phyloP scores from a whole-genome alignment of 2,888 invertebrate species.

The Schizaphis graminum region DNA sequence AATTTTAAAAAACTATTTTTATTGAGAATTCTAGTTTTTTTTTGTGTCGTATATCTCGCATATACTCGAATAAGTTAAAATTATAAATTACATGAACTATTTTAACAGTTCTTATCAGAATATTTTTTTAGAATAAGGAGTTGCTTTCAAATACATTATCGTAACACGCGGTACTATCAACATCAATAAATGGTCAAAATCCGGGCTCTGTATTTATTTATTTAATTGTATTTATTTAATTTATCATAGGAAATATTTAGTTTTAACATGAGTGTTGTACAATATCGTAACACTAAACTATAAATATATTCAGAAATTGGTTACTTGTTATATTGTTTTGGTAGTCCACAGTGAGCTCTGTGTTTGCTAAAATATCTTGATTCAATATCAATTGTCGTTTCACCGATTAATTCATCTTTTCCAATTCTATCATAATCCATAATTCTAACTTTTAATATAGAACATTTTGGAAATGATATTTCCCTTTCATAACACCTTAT shows the following conservation, averaged over 20 bases:
- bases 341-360: constrained; percentile 83
- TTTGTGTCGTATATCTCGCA: background rate
- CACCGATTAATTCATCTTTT: constrained; percentile 85
- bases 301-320: background rate
- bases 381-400: constrained; percentile 88
- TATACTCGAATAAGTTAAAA: background rate
- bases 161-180: background rate
- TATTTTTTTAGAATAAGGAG: background rate
- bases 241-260: background rate
- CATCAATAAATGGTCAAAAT: background rate
- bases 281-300: background rate
- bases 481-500: constrained; percentile 77
- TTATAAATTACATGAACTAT: background rate
- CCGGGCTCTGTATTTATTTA: background rate
- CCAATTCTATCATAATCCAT: constrained; percentile 81
- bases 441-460: constrained; percentile 80
- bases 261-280: background rate
- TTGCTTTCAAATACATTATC: background rate
- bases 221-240: too few species aligned
- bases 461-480: constrained; percentile 82
- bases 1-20: background rate
- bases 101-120: background rate
- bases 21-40: background rate
- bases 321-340: constrained; percentile 78
- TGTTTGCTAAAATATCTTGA: constrained; percentile 86